A percentile compares a stretch with the other conserved stretches of the same genome.
Conservation (phyloP, 2,888 invertebrate species). For the Timandra comae region DNA sequence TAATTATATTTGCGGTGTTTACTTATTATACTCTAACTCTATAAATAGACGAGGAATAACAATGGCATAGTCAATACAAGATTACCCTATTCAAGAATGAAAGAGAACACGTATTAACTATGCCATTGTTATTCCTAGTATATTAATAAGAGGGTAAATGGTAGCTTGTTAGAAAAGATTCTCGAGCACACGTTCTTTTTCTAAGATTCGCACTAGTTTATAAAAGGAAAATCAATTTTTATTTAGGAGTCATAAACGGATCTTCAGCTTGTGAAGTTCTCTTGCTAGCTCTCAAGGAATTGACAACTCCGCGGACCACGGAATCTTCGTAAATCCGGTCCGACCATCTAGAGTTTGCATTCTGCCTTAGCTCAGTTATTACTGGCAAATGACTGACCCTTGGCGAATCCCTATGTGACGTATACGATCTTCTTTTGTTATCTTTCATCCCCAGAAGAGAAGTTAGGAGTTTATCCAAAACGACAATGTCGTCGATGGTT, state of each 20-base stretch:
- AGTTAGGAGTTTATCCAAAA: constrained; percentile 79
- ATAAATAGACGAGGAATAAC: too few relatives aligned
- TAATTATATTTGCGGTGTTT: too few relatives aligned
- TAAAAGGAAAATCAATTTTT: too few relatives aligned
- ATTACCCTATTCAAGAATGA: too few relatives aligned
- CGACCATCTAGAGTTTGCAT: constrained; percentile 56
- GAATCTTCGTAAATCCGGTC: constrained; percentile 64
- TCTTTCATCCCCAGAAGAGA: constrained; percentile 75
- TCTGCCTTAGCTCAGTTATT: constrained; percentile 33
- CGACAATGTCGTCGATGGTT: constrained; percentile 77
- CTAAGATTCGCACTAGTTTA: too few relatives aligned
- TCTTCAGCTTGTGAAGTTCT: constrained; percentile 54
- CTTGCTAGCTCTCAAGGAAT: constrained; percentile 48
- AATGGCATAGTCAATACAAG: too few relatives aligned
- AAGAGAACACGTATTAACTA: too few relatives aligned
- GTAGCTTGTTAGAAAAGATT: too few relatives aligned
- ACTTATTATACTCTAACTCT: too few relatives aligned
- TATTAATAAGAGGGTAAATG: too few relatives aligned
- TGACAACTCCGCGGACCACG: constrained; percentile 57
- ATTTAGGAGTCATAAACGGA: constrained; percentile 60
- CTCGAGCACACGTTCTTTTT: too few relatives aligned
- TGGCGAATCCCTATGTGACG: constrained; percentile 56
- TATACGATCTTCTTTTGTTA: constrained; percentile 42
- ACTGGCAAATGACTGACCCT: constrained; percentile 49
- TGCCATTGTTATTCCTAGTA: too few relatives aligned